These are phyloP conservation scores for Chloebia gouldiae DNA, from an alignment of 2,113 vertebrate species.

Conservation along the genomic window DNA sequence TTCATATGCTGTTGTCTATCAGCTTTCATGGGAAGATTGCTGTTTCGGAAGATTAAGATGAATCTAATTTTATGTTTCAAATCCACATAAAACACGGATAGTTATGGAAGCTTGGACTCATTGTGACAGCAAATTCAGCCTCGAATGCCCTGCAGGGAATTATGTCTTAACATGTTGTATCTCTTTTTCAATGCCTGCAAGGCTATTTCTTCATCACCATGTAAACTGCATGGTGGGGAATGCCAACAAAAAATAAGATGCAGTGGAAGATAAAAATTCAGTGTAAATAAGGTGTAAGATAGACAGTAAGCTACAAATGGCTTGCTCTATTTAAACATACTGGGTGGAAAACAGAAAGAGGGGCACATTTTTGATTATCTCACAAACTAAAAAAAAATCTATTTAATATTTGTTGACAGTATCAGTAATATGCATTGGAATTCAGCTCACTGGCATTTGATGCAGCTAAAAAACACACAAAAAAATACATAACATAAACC, in stretches of 20 bases:
- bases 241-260: slow-evolving; percentile 58
- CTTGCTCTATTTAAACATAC: slow-evolving; percentile 57
- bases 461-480: not conserved
- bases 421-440: slow-evolving; percentile 16
- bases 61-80: slow-evolving; percentile 75
- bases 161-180: slow-evolving; percentile 60
- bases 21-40: slow-evolving; percentile 65
- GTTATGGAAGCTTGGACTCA: slow-evolving; percentile 62
- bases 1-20: slow-evolving; percentile 59
- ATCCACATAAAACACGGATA: slow-evolving; percentile 64
- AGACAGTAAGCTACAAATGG: slow-evolving; percentile 48
- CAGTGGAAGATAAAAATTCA: slow-evolving; percentile 46
- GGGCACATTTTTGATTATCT: slow-evolving; percentile 43
- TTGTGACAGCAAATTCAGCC: slow-evolving; percentile 51
- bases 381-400: not conserved
- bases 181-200: slow-evolving; percentile 46
- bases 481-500: not conserved
- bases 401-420: slow-evolving; percentile 44
- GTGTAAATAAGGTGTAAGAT: slow-evolving; percentile 58
- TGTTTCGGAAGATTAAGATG: slow-evolving; percentile 69
- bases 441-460: not conserved
- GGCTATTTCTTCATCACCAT: slow-evolving; percentile 56
- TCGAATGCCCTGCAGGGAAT: slow-evolving; percentile 56
- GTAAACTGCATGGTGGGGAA: slow-evolving; percentile 63
- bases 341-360: slow-evolving; percentile 36